These are phyloP conservation scores for Chlorodrepanis virens DNA, from an alignment of 2,113 vertebrate genomes.

Conservation along the genomic window DNA sequence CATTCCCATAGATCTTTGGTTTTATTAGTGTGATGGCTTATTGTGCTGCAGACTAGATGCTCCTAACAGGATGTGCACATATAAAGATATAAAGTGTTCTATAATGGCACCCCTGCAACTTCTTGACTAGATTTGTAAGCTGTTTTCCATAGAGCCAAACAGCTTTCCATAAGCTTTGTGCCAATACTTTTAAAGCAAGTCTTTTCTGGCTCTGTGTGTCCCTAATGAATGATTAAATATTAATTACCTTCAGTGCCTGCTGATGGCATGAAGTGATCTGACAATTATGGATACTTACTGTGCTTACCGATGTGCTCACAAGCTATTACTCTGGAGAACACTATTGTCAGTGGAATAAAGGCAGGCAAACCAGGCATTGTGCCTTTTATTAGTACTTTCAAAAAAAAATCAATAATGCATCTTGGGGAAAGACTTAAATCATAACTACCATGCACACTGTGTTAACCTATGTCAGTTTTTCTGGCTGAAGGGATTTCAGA, in stretches of 20 bases:
- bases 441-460: not conserved
- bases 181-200: not conserved
- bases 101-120: not conserved
- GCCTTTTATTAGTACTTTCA: not conserved
- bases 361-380: not conserved
- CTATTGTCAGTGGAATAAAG: not conserved
- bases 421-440: not conserved
- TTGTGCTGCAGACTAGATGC: not conserved
- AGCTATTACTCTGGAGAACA: not conserved
- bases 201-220: not conserved
- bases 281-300: not conserved
- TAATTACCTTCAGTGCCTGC: not conserved
- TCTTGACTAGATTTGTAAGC: not conserved
- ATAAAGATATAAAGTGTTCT: not conserved
- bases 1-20: not conserved
- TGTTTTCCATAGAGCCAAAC: not conserved
- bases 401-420: not conserved
- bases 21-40: not conserved
- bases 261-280: not conserved
- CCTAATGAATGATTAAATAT: not conserved
- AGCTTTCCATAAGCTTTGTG: not conserved
- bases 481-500: not conserved
- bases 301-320: not conserved
- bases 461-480: not conserved
- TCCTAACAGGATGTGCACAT: not conserved